Base-by-base conservation (phyloP, 2,113 vertebrate genomes). In the Pseudolaguvia tuberculata region DNA sequence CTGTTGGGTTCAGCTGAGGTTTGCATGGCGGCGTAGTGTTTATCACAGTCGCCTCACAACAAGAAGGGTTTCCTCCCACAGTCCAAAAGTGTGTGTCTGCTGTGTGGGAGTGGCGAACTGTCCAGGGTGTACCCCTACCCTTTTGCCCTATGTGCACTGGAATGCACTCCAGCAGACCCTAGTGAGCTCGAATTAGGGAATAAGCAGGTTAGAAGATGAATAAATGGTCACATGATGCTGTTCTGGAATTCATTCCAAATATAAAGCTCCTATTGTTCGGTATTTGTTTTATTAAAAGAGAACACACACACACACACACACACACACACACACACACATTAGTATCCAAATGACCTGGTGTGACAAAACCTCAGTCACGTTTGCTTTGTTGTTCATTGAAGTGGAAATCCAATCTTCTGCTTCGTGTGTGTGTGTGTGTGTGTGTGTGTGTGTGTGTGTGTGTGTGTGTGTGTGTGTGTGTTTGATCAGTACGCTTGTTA, bases 321-420 rank as follows among this genome's bases (percentile, higher is more conserved):
- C 39, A 25, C 39, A 31, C 14, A 68, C 48, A 48, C 65, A 51
- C 42, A 67, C 23, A 50, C 67, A 69, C 48, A 70, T 70, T 70
- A 70, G 68, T 70, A 70, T 13, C 51, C 68, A 70, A 70, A 70
- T 70, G 68, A 56, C 51, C 51, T 35, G 18, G 20, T 70, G 68
- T 56, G 52, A 70, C 68, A 70, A 70, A 70, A 56, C 51, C 52
- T 70, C 68, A 35, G 52, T 70, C 68, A 56, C 51, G 35, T 70
- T 70, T 29, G 20, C 52, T 70, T 56, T 70, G 52, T 55, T 70
- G 68, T 42, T 56, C 68, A 70, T 31, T 56, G 51, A 70, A 70
- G 68, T 70, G 21, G 68, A 70, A 70, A 70, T 70, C 68, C 68
- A 70, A 70, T 70, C 29, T 70, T 31, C 68, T 56, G 29, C 68